Evolutionary conservation across 2,113 vertebrate genomes (phyloP).

Genomic region (Narcine bancroftii): DNA sequence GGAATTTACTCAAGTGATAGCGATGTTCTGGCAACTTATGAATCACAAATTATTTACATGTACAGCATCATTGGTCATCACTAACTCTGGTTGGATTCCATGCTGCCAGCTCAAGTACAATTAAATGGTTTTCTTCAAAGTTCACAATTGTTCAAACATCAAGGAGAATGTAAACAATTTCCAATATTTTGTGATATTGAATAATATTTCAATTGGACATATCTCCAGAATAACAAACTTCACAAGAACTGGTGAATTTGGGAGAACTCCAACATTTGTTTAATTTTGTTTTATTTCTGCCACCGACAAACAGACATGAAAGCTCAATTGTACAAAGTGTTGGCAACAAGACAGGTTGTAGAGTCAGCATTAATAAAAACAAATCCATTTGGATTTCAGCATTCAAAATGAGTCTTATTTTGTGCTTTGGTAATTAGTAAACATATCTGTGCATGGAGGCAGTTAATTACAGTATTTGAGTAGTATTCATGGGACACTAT

Average conservation of each 20-base stretch:
- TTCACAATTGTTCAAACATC: no score
- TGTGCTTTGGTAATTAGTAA: not conserved
- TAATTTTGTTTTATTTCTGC: not conserved
- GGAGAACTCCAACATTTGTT: not conserved
- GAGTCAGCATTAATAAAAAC: not conserved
- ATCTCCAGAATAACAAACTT: not conserved
- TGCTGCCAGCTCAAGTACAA: not conserved
- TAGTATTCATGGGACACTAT: slow-evolving; percentile 10
- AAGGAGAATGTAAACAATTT: not conserved
- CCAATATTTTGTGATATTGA: not conserved
- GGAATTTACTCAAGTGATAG: no score
- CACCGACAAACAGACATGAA: not conserved
- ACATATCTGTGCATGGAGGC: not conserved
- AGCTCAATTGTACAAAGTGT: not conserved
- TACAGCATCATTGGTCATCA: not conserved
- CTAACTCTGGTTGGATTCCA: no score
- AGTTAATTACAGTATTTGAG: slow-evolving; percentile 26
- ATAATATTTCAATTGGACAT: not conserved
- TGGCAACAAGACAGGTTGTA: not conserved
- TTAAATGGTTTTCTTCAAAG: not conserved
- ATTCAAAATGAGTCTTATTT: not conserved
- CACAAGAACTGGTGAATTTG: not conserved
- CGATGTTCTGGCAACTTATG: not conserved
- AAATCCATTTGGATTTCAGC: not conserved
- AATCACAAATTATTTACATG: not conserved